These are phyloP conservation scores for Heliconius melpomene DNA, from an alignment of 1,140 invertebrate genomes.

Conservation along the genomic window DNA sequence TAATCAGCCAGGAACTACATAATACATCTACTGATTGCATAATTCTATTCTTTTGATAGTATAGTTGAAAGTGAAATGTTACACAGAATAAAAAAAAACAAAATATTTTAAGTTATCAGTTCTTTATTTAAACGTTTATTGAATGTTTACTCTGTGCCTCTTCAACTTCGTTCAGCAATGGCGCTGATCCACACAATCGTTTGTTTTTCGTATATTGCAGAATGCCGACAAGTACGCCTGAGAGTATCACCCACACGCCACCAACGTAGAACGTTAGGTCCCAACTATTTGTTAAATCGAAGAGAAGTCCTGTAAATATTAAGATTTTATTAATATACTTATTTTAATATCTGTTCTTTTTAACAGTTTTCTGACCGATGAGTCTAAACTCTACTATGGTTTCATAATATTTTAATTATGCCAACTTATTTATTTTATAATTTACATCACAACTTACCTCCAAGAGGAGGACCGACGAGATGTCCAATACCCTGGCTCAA, in stretches of 20 bases:
- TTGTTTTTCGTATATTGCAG: slow-evolving; percentile 84
- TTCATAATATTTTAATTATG: too few relatives aligned
- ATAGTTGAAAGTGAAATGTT: too few relatives aligned
- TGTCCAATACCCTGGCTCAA: slow-evolving; percentile 90
- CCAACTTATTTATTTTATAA: neutral
- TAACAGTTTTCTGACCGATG: too few relatives aligned
- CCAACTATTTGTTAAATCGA: slow-evolving; percentile 86
- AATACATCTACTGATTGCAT: too few relatives aligned
- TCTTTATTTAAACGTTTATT: slow-evolving; percentile 26
- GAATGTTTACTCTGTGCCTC: slow-evolving; percentile 48
- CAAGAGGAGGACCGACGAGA: slow-evolving; percentile 83
- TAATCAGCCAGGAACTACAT: too few relatives aligned
- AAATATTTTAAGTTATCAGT: neutral
- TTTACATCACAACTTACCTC: slow-evolving; percentile 73
- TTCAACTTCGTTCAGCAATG: slow-evolving; percentile 81
- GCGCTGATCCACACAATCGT: slow-evolving; percentile 83
- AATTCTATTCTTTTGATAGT: too few relatives aligned
- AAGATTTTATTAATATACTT: neutral
- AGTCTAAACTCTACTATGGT: too few relatives aligned
- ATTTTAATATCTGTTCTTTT: neutral
- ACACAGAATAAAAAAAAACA: neutral
- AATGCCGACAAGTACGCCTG: slow-evolving; percentile 86
- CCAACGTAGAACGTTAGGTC: slow-evolving; percentile 88
- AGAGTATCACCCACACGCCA: slow-evolving; percentile 88
- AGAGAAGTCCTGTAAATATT: slow-evolving; percentile 83